Evolutionary conservation across 2,888 invertebrate species (phyloP).

Genomic region (Caenorhabditis doughertyi): DNA sequence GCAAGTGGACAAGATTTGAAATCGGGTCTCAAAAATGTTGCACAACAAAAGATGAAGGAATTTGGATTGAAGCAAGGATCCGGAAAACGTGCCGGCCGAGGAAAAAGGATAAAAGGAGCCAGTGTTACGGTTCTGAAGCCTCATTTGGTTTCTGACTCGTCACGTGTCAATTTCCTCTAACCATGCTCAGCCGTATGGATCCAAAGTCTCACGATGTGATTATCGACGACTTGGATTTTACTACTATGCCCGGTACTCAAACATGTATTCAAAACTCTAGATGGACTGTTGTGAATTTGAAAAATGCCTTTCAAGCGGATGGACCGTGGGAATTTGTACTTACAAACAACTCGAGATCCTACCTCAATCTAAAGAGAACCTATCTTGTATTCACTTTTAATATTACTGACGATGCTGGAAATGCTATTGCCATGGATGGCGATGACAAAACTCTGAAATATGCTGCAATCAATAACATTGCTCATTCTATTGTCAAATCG

Average conservation of each 20-base stretch:
- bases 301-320: constrained; percentile 10
- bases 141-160: neutral
- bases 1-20: neutral
- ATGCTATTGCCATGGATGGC: neutral
- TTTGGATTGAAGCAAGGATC: neutral
- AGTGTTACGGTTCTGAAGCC: constrained; percentile 16
- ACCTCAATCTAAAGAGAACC: constrained; percentile 13
- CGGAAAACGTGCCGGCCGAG: too few relatives aligned
- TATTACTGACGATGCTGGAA: neutral
- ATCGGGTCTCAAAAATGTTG: neutral
- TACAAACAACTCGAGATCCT: constrained; percentile 19
- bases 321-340: constrained; percentile 32
- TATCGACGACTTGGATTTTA: constrained; percentile 17
- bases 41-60: neutral
- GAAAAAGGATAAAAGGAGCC: constrained; percentile 12
- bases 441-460: neutral
- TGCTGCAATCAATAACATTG: constrained; percentile 20
- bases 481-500: constrained; percentile 5
- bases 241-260: constrained; percentile 25
- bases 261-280: neutral
- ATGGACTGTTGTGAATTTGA: constrained; percentile 4
- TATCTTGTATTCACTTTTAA: constrained; percentile 6
- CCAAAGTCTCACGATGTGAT: constrained; percentile 33
- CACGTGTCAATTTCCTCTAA: constrained; percentile 20
- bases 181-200: constrained; percentile 29